Evolutionary conservation across 2,113 vertebrate genomes (phyloP).

Genomic region (Micromys minutus): DNA sequence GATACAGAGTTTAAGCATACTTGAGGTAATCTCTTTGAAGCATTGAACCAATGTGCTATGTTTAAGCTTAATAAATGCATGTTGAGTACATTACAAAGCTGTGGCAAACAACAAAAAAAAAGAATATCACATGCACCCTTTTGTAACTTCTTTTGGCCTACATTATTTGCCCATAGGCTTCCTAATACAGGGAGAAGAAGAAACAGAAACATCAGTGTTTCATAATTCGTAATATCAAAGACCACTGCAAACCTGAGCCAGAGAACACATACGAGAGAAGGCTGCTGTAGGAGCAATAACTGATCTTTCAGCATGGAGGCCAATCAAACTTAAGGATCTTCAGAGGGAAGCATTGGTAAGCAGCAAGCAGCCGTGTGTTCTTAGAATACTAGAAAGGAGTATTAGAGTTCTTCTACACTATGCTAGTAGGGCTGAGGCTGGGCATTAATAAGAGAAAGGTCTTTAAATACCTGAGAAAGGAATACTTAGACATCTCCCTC

Average conservation of each 20-base stretch:
- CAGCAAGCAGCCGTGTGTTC: neutral
- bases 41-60: constrained; percentile 8
- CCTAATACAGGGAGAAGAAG: constrained; percentile 42
- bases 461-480: neutral
- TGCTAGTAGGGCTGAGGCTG: neutral
- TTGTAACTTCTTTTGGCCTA: constrained; percentile 36
- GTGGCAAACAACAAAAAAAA: constrained; percentile 32
- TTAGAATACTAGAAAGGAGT: neutral
- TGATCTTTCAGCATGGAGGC: neutral
- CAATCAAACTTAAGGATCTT: neutral
- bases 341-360: constrained; percentile 16
- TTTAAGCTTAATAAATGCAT: constrained; percentile 29
- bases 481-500: neutral
- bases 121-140: constrained; percentile 19
- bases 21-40: neutral
- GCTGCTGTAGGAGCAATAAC: neutral
- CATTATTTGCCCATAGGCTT: neutral
- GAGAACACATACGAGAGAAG: constrained; percentile 31
- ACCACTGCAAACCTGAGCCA: constrained; percentile 17
- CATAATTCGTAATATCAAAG: neutral
- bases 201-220: constrained; percentile 7
- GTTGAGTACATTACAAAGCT: constrained; percentile 46
- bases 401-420: neutral
- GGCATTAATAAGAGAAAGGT: neutral
- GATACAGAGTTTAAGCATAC: neutral